phyloP scores from a whole-genome alignment of 2,888 invertebrate genomes.

The Eilema sororculum region DNA sequence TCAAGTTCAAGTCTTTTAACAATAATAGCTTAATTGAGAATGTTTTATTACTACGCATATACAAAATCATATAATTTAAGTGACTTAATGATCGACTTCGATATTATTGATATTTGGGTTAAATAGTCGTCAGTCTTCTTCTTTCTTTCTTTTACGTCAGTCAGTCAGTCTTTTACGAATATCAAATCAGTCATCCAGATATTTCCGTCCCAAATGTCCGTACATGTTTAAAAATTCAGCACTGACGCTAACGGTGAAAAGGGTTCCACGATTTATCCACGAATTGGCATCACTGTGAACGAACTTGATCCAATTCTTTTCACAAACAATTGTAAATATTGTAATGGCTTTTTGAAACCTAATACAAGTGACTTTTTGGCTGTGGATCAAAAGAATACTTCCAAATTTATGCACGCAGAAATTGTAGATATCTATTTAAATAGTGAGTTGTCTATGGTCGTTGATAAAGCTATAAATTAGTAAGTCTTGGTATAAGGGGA shows the following conservation, averaged over 20 bases:
- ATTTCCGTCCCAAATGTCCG: not conserved
- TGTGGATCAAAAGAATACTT: slow-evolving; percentile 9
- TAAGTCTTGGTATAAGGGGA: not conserved
- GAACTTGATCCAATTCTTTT: slow-evolving; percentile 18
- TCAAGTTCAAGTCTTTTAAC: no score
- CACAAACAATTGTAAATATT: not conserved
- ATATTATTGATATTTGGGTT: not conserved
- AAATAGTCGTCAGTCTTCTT: no score
- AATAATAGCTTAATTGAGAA: no score
- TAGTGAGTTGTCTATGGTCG: not conserved
- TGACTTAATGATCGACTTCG: not conserved
- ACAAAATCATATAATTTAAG: not conserved
- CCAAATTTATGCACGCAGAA: not conserved
- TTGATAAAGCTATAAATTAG: not conserved
- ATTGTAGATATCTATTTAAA: not conserved
- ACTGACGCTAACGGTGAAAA: not conserved
- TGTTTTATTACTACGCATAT: no score
- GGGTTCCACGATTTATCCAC: not conserved
- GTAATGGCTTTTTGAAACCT: slow-evolving; percentile 14
- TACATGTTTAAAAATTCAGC: not conserved
- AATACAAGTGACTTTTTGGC: slow-evolving; percentile 12
- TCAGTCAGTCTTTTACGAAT: not conserved
- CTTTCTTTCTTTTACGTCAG: no score
- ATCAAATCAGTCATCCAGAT: not conserved
- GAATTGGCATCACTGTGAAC: not conserved